phyloP scores from a whole-genome alignment of 2,113 vertebrate species.

The Ctenodactylus gundi region DNA sequence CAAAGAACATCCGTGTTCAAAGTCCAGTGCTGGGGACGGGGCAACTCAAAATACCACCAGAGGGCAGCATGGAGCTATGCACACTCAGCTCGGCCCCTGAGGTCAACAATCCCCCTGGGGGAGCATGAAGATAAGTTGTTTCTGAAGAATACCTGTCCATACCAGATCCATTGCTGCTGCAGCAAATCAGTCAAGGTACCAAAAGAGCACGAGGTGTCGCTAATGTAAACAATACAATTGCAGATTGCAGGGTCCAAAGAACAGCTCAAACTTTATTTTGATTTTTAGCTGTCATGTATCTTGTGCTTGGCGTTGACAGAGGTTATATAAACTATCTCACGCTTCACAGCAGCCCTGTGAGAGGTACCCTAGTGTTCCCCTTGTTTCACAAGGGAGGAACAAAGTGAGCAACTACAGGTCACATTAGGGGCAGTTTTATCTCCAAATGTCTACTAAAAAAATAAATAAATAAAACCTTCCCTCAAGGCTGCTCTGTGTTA shows the following conservation, averaged over 20 bases:
- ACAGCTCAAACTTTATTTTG: not conserved
- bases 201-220: not conserved
- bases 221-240: not conserved
- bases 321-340: not conserved
- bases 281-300: not conserved
- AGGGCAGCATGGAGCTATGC: conserved; percentile 63
- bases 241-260: not conserved
- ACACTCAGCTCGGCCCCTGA: not conserved
- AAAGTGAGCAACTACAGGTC: not conserved
- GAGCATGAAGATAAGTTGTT: not conserved
- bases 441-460: not conserved
- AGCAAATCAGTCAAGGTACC: not conserved
- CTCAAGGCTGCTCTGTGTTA: not conserved
- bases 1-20: too few species aligned
- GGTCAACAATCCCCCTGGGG: not conserved
- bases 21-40: not conserved
- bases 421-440: not conserved
- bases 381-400: not conserved
- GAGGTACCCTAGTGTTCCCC: not conserved
- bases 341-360: not conserved
- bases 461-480: not conserved
- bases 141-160: not conserved
- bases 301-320: not conserved
- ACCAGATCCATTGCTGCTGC: not conserved
- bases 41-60: conserved; percentile 23